phyloP scores from a whole-genome alignment of 2,113 vertebrate species.

The Megalops atlanticus region DNA sequence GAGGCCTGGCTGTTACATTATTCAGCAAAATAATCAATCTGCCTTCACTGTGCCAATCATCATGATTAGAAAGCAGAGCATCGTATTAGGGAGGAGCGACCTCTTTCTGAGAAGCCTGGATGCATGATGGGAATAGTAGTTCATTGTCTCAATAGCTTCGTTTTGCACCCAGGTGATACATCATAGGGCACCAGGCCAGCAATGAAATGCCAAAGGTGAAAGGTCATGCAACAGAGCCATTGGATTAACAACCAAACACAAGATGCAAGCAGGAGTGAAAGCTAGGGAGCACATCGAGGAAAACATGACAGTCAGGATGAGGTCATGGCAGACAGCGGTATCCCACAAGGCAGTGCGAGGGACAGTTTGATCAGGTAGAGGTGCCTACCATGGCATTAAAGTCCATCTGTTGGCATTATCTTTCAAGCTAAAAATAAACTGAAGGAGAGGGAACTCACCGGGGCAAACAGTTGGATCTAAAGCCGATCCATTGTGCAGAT shows the following conservation, averaged over 20 bases:
- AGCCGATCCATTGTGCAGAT: constrained; percentile 92
- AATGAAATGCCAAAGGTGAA: not conserved
- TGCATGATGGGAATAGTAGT: not conserved
- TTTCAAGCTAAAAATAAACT: constrained; percentile 48
- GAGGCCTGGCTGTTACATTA: too few species aligned
- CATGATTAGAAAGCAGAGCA: too few species aligned
- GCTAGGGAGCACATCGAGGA: not conserved
- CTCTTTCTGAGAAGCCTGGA: too few species aligned
- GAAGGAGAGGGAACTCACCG: constrained; percentile 92
- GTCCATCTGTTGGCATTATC: constrained; percentile 1
- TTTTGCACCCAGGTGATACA: not conserved
- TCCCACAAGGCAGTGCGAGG: not conserved
- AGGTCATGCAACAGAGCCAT: not conserved
- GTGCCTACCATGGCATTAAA: not conserved
- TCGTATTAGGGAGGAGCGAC: too few species aligned
- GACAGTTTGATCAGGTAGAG: not conserved
- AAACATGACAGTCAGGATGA: not conserved
- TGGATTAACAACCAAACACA: not conserved
- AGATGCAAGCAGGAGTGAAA: not conserved
- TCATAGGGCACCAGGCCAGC: not conserved
- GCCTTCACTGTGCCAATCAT: too few species aligned
- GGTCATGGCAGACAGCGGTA: not conserved
- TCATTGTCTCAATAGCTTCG: not conserved
- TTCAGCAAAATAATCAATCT: too few species aligned
- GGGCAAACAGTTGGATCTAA: constrained; percentile 99